A percentile compares a stretch with the other conserved stretches of the same genome.
Evolutionary conservation across 2,888 invertebrate genomes (phyloP).

Genomic region (Orchestes rusci): DNA sequence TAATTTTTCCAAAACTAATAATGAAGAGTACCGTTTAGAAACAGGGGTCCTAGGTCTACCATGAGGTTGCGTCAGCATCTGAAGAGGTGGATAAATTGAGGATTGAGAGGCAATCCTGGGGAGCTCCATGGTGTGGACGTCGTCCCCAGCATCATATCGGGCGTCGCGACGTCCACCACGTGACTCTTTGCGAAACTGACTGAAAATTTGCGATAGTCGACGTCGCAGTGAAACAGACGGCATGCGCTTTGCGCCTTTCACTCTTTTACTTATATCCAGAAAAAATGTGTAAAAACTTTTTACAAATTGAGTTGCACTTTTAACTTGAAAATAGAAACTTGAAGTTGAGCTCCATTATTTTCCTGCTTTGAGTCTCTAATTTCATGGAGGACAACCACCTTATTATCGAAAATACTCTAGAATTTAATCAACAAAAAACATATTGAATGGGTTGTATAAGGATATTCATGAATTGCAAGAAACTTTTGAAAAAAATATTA

Average conservation of each 20-base stretch:
- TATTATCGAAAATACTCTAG: no score
- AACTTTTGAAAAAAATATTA: no score
- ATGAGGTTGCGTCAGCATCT: slow-evolving; percentile 32
- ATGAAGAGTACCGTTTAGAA: slow-evolving; percentile 20
- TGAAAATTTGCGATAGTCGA: slow-evolving; percentile 6
- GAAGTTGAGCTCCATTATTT: no score
- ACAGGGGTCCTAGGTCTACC: slow-evolving; percentile 27
- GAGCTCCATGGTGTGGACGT: slow-evolving; percentile 37
- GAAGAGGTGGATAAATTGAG: slow-evolving; percentile 38
- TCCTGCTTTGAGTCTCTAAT: no score
- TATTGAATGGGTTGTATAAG: no score
- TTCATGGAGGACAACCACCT: no score
- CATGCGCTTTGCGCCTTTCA: slow-evolving; percentile 12
- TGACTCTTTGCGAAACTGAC: slow-evolving; percentile 16
- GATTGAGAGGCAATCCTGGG: slow-evolving; percentile 41
- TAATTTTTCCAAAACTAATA: neutral
- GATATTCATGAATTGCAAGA: no score
- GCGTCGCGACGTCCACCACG: slow-evolving; percentile 18
- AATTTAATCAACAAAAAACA: no score
- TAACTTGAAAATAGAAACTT: no score
- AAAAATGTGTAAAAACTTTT: neutral
- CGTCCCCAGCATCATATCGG: slow-evolving; percentile 21
- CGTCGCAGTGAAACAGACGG: slow-evolving; percentile 21
- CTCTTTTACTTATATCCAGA: neutral
- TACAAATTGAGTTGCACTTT: neutral